A percentile compares a stretch with the other conserved stretches of the same genome.
Conservation (phyloP, 2,797 vertebrate genomes). For the Leptatherina wallacei region DNA sequence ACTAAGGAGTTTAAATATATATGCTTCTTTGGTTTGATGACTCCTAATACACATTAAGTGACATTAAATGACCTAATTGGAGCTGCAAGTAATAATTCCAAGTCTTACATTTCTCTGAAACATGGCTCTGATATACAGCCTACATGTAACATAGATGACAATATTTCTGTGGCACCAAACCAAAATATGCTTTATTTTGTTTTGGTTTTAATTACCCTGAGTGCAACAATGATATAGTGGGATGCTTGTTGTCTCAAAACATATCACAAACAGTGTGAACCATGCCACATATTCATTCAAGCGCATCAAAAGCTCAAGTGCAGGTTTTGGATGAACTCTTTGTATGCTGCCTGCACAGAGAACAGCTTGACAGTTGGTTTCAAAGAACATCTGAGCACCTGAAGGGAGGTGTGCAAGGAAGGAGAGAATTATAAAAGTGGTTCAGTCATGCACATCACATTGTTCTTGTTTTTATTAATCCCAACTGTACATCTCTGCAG, state of each 20-base stretch:
- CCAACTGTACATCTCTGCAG: slow-evolving; percentile 73
- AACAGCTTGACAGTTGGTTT: slow-evolving; percentile 85
- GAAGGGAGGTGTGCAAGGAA: slow-evolving; percentile 78
- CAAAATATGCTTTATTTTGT: not conserved
- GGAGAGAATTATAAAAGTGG: slow-evolving; percentile 78
- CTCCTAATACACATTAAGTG: slow-evolving; percentile 54
- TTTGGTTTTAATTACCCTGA: slow-evolving; percentile 3
- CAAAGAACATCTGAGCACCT: slow-evolving; percentile 82
- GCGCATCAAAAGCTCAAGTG: slow-evolving; percentile 61
- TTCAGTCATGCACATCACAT: slow-evolving; percentile 83
- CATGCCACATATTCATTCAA: slow-evolving; percentile 54
- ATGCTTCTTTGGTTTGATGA: slow-evolving; percentile 53
- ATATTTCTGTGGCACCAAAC: not conserved
- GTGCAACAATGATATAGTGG: slow-evolving; percentile 5
- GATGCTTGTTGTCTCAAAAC: slow-evolving; percentile 27
- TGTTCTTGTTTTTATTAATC: slow-evolving; percentile 82
- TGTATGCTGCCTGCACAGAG: slow-evolving; percentile 81
- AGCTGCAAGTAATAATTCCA: slow-evolving; percentile 34
- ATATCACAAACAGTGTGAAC: slow-evolving; percentile 40
- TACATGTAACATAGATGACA: no score
- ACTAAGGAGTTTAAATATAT: slow-evolving; percentile 61
- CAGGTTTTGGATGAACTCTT: slow-evolving; percentile 77
- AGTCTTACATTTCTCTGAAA: slow-evolving; percentile 7
- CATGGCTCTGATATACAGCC: no score
- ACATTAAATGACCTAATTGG: slow-evolving; percentile 59